These are phyloP conservation scores for Eilema griseolum DNA, from an alignment of 2,888 invertebrate species.

Conservation along the genomic window DNA sequence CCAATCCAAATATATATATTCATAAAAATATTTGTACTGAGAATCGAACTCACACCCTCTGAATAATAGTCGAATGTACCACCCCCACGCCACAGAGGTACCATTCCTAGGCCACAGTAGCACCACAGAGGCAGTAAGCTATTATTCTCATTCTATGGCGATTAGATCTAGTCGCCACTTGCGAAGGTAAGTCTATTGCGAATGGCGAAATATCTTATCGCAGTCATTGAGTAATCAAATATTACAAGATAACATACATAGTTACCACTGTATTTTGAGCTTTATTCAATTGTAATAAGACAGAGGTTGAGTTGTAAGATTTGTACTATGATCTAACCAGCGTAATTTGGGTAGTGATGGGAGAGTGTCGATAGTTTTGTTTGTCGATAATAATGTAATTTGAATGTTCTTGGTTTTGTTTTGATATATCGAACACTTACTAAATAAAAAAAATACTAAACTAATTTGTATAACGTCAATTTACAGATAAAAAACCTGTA, in stretches of 20 bases:
- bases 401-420: neutral
- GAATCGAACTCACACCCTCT: no score
- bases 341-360: conserved; percentile 66
- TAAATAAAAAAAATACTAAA: no score
- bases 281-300: conserved; percentile 10
- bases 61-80: no score
- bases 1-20: no score
- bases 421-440: no score
- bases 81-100: no score
- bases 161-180: neutral
- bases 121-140: no score
- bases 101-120: no score
- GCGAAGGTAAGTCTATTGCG: conserved; percentile 13
- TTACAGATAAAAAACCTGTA: no score
- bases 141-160: no score
- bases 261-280: conserved; percentile 12
- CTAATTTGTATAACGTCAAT: no score
- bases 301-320: conserved; percentile 29
- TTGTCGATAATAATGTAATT: conserved; percentile 24
- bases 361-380: conserved; percentile 35
- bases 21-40: no score
- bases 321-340: conserved; percentile 59
- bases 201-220: conserved; percentile 35
- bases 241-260: conserved; percentile 11
- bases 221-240: conserved; percentile 34